Percentiles rank a stretch among this genome's conserved stretches.
These are phyloP conservation scores for Notothenia rossii DNA, from an alignment of 2,113 vertebrate genomes.

Conservation along the genomic window DNA sequence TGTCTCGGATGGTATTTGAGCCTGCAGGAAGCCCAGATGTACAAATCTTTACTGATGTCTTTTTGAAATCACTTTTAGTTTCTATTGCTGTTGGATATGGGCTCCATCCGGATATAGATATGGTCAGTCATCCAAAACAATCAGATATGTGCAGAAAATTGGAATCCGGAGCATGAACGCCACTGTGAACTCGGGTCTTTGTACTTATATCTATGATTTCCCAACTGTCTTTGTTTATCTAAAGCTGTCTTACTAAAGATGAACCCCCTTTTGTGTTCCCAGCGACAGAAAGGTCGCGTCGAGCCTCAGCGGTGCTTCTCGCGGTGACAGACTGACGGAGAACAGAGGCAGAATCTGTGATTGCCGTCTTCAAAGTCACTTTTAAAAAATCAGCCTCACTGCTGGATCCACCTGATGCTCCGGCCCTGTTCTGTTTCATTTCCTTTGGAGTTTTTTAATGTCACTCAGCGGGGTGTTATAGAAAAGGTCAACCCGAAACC, in stretches of 20 bases:
- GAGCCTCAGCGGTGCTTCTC: slow-evolving; percentile 25
- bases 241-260: slow-evolving; percentile 16
- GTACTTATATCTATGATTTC: not conserved
- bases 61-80: not conserved
- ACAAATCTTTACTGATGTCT: not conserved
- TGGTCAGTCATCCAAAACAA: slow-evolving; percentile 16
- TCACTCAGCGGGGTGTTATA: slow-evolving; percentile 58
- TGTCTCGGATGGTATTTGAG: slow-evolving; percentile 3
- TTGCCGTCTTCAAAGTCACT: slow-evolving; percentile 65
- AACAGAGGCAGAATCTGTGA: slow-evolving; percentile 53
- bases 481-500: slow-evolving; percentile 66
- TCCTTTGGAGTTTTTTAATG: slow-evolving; percentile 64
- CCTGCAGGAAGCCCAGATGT: not conserved
- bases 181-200: not conserved
- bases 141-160: slow-evolving; percentile 7
- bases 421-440: slow-evolving; percentile 61
- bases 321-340: slow-evolving; percentile 46
- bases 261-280: not conserved
- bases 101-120: not conserved
- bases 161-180: not conserved
- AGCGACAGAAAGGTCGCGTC: slow-evolving; percentile 1
- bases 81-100: not conserved
- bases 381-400: slow-evolving; percentile 56
- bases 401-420: slow-evolving; percentile 64
- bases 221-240: slow-evolving; percentile 20